Conservation (phyloP, 2,888 invertebrate genomes). For the Pandemis corylana region DNA sequence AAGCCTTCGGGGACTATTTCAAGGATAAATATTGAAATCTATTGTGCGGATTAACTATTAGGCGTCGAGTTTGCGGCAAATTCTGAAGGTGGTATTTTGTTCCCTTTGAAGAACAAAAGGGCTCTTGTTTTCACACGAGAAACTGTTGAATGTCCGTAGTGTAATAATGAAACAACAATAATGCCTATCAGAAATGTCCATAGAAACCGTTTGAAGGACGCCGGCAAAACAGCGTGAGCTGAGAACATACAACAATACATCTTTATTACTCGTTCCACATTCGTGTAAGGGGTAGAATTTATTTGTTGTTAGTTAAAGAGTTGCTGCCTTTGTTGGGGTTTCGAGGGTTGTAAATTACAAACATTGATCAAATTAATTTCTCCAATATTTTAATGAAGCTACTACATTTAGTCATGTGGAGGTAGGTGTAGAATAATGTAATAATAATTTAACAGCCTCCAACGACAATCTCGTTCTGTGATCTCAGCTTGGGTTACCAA, state of each 20-base stretch:
- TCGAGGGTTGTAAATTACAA: constrained; percentile 21
- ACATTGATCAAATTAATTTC: constrained; percentile 8
- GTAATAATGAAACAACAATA: constrained; percentile 38
- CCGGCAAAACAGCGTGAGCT: constrained; percentile 35
- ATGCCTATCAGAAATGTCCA: constrained; percentile 32
- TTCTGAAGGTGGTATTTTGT: constrained; percentile 21
- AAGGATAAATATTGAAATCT: neutral
- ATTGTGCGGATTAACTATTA: constrained; percentile 1
- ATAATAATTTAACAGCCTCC: neutral
- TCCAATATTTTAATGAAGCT: neutral
- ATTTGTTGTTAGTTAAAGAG: constrained; percentile 33
- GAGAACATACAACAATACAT: constrained; percentile 33
- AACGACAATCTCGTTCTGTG: neutral
- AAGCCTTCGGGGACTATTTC: constrained; percentile 5
- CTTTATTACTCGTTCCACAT: constrained; percentile 34
- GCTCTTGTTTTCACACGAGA: constrained; percentile 36
- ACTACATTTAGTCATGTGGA: neutral
- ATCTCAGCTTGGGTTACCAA: constrained; percentile 49
- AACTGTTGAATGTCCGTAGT: constrained; percentile 31
- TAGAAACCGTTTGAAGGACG: constrained; percentile 39
- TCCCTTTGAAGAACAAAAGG: constrained; percentile 28
- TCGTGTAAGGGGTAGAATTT: constrained; percentile 23
- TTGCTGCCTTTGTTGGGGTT: constrained; percentile 27
- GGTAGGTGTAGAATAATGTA: neutral
- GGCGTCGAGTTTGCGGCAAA: constrained; percentile 9